A percentile compares a stretch with the other conserved stretches of the same genome.
These are phyloP conservation scores for Pterocles orientalis DNA, from an alignment of 2,113 vertebrate species.

Conservation along the genomic window DNA sequence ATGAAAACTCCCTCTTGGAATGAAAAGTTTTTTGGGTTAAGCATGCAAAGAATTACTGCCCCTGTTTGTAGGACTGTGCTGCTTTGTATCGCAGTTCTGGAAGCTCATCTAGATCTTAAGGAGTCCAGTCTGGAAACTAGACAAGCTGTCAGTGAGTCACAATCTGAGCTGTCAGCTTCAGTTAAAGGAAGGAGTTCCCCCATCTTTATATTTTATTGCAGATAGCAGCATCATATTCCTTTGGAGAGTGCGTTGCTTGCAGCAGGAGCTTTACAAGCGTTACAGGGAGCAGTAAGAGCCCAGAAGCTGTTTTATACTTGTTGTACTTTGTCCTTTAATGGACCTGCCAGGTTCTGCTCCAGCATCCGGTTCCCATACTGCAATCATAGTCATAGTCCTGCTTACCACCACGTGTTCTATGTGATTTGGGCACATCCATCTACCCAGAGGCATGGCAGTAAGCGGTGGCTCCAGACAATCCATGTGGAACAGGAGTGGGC, in stretches of 20 bases:
- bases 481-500: constrained; percentile 98
- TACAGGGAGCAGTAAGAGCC: constrained; percentile 31
- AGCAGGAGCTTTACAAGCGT: constrained; percentile 61
- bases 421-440: constrained; percentile 99
- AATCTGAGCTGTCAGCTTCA: constrained; percentile 52
- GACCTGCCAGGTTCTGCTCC: constrained; percentile 59
- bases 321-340: constrained; percentile 59
- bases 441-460: constrained; percentile 94
- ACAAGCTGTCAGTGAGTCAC: constrained; percentile 36
- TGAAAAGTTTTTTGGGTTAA: constrained; percentile 34
- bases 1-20: constrained; percentile 41
- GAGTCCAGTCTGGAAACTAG: constrained; percentile 28
- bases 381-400: constrained; percentile 3
- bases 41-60: constrained; percentile 53
- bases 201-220: constrained; percentile 45
- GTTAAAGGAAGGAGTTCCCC: constrained; percentile 47
- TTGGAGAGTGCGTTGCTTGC: neutral
- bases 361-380: constrained; percentile 40
- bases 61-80: constrained; percentile 33
- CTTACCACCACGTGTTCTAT: constrained; percentile 95
- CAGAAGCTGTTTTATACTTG: constrained; percentile 48
- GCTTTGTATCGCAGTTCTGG: constrained; percentile 43
- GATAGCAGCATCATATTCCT: constrained; percentile 47
- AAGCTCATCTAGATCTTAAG: constrained; percentile 47
- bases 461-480: constrained; percentile 98